These are phyloP conservation scores for Pararge aegeria DNA, from an alignment of 1,140 invertebrate species.

Conservation along the genomic window DNA sequence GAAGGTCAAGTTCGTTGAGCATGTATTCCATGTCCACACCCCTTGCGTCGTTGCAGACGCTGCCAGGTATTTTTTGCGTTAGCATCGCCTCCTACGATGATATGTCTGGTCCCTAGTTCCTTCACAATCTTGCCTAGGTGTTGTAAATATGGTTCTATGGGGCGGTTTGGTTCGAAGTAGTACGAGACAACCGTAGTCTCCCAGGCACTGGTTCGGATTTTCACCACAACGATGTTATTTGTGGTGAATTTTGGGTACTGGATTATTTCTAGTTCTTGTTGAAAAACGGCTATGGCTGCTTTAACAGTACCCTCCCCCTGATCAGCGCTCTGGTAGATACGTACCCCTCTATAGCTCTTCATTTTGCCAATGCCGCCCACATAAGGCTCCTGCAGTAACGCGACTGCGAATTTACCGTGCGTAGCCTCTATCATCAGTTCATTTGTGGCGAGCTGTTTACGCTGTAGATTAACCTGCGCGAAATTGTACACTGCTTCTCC, in stretches of 20 bases:
- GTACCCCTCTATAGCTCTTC: not conserved
- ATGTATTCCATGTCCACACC: constrained; percentile 8
- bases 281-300: constrained; percentile 16
- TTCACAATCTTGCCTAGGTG: not conserved
- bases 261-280: constrained; percentile 3
- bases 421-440: constrained; percentile 20
- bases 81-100: constrained; percentile 27
- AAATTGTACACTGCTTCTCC: not conserved
- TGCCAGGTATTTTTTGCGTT: constrained; percentile 36
- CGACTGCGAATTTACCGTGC: not conserved
- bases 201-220: constrained; percentile 9
- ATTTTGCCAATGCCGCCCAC: not conserved
- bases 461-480: constrained; percentile 18
- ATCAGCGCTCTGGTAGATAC: constrained; percentile 7
- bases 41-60: constrained; percentile 22
- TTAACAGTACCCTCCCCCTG: constrained; percentile 2
- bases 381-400: constrained; percentile 22
- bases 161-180: constrained; percentile 7
- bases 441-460: constrained; percentile 12
- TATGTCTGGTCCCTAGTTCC: not conserved
- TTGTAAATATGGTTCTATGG: not conserved
- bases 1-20: constrained; percentile 19
- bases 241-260: constrained; percentile 13
- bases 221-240: constrained; percentile 17
- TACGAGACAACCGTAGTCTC: constrained; percentile 6